Percentiles rank a stretch among this genome's conserved stretches.
These are phyloP conservation scores for Penelope pileata DNA, from an alignment of 2,113 vertebrate species.

Conservation along the genomic window DNA sequence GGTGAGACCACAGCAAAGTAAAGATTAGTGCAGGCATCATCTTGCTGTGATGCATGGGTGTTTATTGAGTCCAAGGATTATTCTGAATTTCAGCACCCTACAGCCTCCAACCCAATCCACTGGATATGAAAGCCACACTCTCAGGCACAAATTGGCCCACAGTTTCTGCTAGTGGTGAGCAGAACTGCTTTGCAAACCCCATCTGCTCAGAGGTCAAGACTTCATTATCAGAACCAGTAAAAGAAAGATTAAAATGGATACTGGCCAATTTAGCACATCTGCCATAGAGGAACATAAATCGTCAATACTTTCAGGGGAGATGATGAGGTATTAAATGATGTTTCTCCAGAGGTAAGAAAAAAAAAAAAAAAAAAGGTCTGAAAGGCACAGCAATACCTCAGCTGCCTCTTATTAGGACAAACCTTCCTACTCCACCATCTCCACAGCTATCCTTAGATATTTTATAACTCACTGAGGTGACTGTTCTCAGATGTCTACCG, in stretches of 20 bases:
- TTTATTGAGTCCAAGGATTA: not conserved
- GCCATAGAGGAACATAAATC: not conserved
- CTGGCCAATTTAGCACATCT: conserved; percentile 33
- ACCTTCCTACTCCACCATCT: not conserved
- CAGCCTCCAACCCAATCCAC: not conserved
- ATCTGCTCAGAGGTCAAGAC: conserved; percentile 36
- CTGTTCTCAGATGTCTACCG: accelerated
- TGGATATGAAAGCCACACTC: not conserved
- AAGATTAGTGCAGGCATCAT: not conserved
- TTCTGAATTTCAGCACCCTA: not conserved
- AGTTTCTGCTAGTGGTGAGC: not conserved
- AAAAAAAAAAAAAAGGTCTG: not conserved
- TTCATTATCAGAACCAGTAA: conserved; percentile 28
- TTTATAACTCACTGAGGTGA: not conserved
- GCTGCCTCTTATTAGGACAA: not conserved
- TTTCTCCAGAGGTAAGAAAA: not conserved
- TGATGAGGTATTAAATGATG: not conserved
- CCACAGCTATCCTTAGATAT: not conserved
- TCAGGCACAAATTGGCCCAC: not conserved
- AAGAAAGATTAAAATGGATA: conserved; percentile 51
- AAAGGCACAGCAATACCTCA: not conserved
- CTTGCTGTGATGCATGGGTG: not conserved
- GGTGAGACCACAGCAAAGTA: not conserved
- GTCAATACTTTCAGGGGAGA: not conserved
- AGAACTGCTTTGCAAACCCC: conserved; percentile 3